Evolutionary conservation across 2,113 vertebrate genomes (phyloP), one percentile per base, ranked within the genome.

Genomic region (Corvus cornix): DNA sequence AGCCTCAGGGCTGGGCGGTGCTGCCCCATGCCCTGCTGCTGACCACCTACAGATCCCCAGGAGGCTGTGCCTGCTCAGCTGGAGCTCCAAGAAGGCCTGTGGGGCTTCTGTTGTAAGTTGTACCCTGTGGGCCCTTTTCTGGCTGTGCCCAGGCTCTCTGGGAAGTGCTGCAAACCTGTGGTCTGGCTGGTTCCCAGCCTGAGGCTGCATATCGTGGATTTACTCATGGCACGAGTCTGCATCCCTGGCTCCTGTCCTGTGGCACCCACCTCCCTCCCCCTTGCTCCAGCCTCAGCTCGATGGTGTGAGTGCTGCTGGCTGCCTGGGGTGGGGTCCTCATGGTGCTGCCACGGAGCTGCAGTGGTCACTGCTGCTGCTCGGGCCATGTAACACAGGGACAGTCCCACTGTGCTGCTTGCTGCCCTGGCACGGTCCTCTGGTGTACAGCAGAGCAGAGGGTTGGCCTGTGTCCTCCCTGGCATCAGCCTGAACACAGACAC

Each of bases 331-430:
- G 43, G 10, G 39, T 17, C 31, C 39, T 58, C 14, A 4, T 0
- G 28, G 53, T 16, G 64, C 75, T 78, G 60, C 41, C 63, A 33
- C 5, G 4, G 44, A 66, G 22, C 53, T 68, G 48, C 19, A 4
- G 22, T 6, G 53, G 49, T 33, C 56, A 56, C 16, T 2, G 13
- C 48, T 24, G 48, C 37, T 41, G 67, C 62, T 30, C 0, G 2
- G 52, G 39, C 35, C 31, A 10, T 0, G 0, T 1, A 33, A 27
- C 2, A 6, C 68, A 13, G 41, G 19, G 41, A 51, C 41, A 46
- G 41, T 7, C 31, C 49, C 31, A 1, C 11, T 4, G 28, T 14
- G 37, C 59, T 43, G 49, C 82, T 69, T 43, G 49, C 82, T 69
- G 60, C 66, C 56, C 24, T 13, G 27, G 59, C 66, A 79, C 9